A percentile compares a stretch with the other conserved stretches of the same genome.
Conservation (phyloP, 2,888 invertebrate species). For the Amblyteles armatorius region DNA sequence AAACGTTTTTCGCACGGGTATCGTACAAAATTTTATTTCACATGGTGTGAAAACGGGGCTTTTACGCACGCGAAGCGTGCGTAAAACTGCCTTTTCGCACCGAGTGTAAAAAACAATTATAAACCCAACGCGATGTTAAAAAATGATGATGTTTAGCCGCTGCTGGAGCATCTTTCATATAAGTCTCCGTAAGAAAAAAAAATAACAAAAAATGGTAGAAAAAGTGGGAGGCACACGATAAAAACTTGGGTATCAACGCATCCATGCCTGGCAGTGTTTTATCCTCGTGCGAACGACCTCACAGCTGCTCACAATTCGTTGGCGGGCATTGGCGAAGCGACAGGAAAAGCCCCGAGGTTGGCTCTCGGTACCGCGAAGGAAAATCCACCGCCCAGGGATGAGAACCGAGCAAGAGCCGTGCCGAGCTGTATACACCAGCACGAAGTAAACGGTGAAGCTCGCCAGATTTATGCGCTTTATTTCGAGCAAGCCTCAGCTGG, state of each 20-base stretch:
- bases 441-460: conserved; percentile 34
- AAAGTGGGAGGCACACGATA: conserved; percentile 30
- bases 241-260: conserved; percentile 30
- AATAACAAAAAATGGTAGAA: not conserved
- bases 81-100: too few species aligned
- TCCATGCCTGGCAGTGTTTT: conserved; percentile 52
- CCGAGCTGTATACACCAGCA: conserved; percentile 28
- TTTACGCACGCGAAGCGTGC: too few species aligned
- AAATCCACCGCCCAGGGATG: conserved; percentile 42
- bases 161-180: not conserved
- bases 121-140: too few species aligned
- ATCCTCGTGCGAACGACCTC: conserved; percentile 10
- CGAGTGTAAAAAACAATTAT: too few species aligned
- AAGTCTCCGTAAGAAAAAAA: not conserved
- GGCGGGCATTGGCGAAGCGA: conserved; percentile 25
- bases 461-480: conserved; percentile 69
- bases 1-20: too few species aligned
- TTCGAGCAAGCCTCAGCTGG: conserved; percentile 60
- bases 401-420: conserved; percentile 34
- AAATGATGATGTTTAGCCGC: not conserved
- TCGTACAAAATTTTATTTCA: too few species aligned
- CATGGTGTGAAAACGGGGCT: too few species aligned
- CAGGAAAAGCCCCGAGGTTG: conserved; percentile 38
- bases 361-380: conserved; percentile 35
- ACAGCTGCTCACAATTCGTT: conserved; percentile 44